These are phyloP conservation scores for Laodelphax striatellus DNA, from an alignment of 1,140 invertebrate genomes.

Conservation along the genomic window DNA sequence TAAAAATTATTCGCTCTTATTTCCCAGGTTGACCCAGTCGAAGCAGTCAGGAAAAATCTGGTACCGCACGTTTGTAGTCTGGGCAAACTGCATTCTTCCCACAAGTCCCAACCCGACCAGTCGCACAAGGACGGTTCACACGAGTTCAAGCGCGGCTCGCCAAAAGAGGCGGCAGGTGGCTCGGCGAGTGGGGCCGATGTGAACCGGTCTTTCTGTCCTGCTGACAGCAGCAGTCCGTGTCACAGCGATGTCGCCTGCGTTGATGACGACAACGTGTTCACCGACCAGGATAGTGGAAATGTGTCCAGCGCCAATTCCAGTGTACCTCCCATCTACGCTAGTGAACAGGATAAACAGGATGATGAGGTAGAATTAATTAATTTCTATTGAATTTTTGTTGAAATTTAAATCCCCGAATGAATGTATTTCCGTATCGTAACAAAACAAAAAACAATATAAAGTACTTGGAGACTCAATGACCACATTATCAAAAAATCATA, in stretches of 20 bases:
- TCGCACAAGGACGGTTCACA: neutral
- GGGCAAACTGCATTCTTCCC: constrained; percentile 24
- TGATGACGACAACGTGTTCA: constrained; percentile 9
- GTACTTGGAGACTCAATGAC: too few relatives aligned
- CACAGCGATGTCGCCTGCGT: too few relatives aligned
- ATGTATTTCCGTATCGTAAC: too few relatives aligned
- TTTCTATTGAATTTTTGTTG: too few relatives aligned
- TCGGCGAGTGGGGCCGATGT: neutral
- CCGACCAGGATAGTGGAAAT: constrained; percentile 5
- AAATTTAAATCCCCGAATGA: too few relatives aligned
- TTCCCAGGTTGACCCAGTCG: constrained; percentile 46
- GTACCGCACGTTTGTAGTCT: constrained; percentile 55
- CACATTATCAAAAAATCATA: too few relatives aligned
- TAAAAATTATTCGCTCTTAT: too few relatives aligned
- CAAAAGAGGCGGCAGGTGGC: neutral
- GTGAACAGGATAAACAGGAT: constrained; percentile 37
- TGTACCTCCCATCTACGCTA: neutral
- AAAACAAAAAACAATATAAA: too few relatives aligned
- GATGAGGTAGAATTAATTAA: neutral
- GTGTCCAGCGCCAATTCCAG: neutral
- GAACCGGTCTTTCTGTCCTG: too few relatives aligned
- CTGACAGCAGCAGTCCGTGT: too few relatives aligned
- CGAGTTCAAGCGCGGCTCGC: neutral
- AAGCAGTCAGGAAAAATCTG: constrained; percentile 53
- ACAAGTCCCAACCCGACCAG: too few relatives aligned